Percentiles rank a stretch among this genome's conserved stretches.
phyloP scores from a whole-genome alignment of 2,888 invertebrate species.

The Notodonta dromedarius region DNA sequence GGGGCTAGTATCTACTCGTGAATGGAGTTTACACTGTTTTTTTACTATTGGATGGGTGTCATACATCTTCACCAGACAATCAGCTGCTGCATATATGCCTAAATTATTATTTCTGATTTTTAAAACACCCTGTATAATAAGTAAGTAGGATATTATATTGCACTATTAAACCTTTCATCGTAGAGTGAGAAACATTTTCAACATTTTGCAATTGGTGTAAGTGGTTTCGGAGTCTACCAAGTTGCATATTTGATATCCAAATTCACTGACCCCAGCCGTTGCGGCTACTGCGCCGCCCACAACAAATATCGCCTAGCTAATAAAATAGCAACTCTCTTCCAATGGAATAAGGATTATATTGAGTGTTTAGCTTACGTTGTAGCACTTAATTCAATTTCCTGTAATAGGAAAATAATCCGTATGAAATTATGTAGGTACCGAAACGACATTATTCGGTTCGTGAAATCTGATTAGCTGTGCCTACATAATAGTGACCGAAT shows the following conservation, averaged over 20 bases:
- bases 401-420: conserved; percentile 45
- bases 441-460: conserved; percentile 20
- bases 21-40: too few relatives aligned
- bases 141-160: neutral
- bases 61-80: too few relatives aligned
- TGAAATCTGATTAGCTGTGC: conserved; percentile 3
- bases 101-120: too few relatives aligned
- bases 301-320: conserved; percentile 13
- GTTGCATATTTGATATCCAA: conserved; percentile 62
- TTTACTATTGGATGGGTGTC: too few relatives aligned
- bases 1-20: too few relatives aligned
- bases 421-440: conserved; percentile 34
- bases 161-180: conserved; percentile 32
- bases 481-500: neutral
- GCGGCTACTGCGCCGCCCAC: conserved; percentile 19
- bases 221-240: conserved; percentile 55
- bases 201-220: conserved; percentile 61
- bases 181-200: conserved; percentile 37
- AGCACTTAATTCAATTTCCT: conserved; percentile 42
- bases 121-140: too few relatives aligned
- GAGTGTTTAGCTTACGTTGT: conserved; percentile 15
- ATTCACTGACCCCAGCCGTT: conserved; percentile 41
- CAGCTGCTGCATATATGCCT: too few relatives aligned
- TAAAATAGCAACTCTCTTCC: conserved; percentile 27
- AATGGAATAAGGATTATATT: conserved; percentile 13